Percentiles rank a stretch among this genome's conserved stretches.
Evolutionary conservation across 1,140 invertebrate genomes (phyloP).

Genomic region (Wiebesia pumilae): DNA sequence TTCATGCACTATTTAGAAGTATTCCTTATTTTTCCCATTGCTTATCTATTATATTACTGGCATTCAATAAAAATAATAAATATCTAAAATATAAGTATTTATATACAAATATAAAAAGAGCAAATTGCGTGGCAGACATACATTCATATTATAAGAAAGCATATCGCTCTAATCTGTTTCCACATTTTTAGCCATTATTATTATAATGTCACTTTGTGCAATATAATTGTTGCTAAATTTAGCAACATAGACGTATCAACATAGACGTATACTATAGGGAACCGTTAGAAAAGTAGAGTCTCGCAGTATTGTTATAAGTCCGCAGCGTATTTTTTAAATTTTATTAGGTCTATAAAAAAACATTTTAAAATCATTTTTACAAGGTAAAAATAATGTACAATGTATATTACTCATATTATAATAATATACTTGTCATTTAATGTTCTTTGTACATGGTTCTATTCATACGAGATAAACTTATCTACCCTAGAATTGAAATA

Average conservation of each 20-base stretch:
- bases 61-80: not conserved
- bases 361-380: not conserved
- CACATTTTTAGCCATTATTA: not conserved
- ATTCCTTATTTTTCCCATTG: not conserved
- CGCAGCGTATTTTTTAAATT: not conserved
- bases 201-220: not conserved
- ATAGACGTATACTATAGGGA: not conserved
- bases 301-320: not conserved
- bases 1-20: not conserved
- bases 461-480: constrained; percentile 14
- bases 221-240: not conserved
- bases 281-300: not conserved
- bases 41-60: not conserved
- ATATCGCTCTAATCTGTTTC: not conserved
- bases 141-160: not conserved
- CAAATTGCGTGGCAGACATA: not conserved
- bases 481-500: constrained; percentile 11
- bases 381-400: not conserved
- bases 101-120: not conserved
- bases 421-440: constrained; percentile 13
- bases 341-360: not conserved
- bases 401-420: not conserved
- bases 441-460: not conserved
- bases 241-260: not conserved
- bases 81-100: not conserved